Conservation (phyloP, 2,113 vertebrate species). For the Calyptomena viridis region DNA sequence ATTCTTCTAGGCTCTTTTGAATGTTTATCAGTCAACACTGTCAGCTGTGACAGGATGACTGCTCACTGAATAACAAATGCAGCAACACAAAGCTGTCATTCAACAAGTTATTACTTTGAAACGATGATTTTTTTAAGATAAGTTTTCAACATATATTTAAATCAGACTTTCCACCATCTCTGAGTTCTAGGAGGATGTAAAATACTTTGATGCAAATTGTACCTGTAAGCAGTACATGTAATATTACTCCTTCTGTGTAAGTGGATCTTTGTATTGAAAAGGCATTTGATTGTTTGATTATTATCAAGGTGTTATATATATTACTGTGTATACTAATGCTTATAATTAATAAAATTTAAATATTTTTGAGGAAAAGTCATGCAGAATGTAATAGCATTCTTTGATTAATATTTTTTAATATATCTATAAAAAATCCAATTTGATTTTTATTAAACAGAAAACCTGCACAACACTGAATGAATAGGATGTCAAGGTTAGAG, state of each 20-base stretch:
- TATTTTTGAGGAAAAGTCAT: slow-evolving; percentile 5
- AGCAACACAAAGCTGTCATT: slow-evolving; percentile 58
- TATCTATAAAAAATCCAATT: neutral
- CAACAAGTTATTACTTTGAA: slow-evolving; percentile 74
- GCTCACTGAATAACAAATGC: slow-evolving; percentile 64
- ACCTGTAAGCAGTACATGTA: slow-evolving; percentile 49
- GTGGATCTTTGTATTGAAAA: slow-evolving; percentile 46
- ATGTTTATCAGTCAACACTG: slow-evolving; percentile 71
- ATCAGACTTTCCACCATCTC: slow-evolving; percentile 39
- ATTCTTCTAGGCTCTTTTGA: slow-evolving; percentile 71
- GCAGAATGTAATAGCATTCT: neutral
- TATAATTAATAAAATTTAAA: slow-evolving; percentile 13
- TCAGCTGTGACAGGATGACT: slow-evolving; percentile 67
- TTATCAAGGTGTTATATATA: neutral
- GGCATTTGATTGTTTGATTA: slow-evolving; percentile 30
- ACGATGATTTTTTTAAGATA: slow-evolving; percentile 73
- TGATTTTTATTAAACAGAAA: neutral
- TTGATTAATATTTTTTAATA: slow-evolving; percentile 2
- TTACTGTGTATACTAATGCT: neutral
- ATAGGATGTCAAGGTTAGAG: neutral
- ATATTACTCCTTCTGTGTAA: slow-evolving; percentile 55
- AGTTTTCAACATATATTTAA: slow-evolving; percentile 54
- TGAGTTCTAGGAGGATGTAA: slow-evolving; percentile 41
- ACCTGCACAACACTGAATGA: neutral
- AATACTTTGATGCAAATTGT: slow-evolving; percentile 67